Conservation (phyloP, 1,140 invertebrate species). For the Sesamia nonagrioides region DNA sequence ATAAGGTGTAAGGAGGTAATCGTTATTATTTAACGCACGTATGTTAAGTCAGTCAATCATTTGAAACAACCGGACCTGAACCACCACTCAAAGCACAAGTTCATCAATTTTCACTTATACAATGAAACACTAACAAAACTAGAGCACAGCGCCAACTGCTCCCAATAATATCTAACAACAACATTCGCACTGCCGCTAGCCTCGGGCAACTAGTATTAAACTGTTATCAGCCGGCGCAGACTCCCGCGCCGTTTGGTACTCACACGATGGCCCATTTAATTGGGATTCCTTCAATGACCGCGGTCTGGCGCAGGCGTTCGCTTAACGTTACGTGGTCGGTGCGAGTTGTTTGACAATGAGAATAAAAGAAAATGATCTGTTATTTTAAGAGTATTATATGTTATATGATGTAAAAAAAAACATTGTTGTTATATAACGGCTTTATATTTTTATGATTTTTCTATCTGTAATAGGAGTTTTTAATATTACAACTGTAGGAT, state of each 20-base stretch:
- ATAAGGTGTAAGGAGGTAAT: too few species aligned
- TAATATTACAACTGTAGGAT: too few species aligned
- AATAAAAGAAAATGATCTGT: background rate
- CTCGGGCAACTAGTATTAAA: background rate
- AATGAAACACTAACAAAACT: background rate
- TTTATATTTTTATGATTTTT: too few species aligned
- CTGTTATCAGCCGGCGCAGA: background rate
- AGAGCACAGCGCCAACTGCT: background rate
- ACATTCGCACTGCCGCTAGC: background rate
- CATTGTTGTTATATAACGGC: too few species aligned
- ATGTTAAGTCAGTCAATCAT: too few species aligned
- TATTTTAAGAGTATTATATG: background rate
- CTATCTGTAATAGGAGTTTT: too few species aligned
- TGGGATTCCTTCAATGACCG: background rate
- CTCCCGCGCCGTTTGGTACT: background rate
- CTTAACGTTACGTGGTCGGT: background rate
- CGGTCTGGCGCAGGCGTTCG: background rate
- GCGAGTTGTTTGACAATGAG: background rate
- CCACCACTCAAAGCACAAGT: too few species aligned
- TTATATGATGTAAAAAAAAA: too few species aligned
- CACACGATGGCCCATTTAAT: constrained; percentile 1
- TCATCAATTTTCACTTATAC: too few species aligned
- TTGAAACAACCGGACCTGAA: too few species aligned
- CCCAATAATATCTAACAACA: background rate
- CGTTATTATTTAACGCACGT: too few species aligned